These are phyloP conservation scores for Menidia beryllina DNA, from an alignment of 2,113 vertebrate species.

Conservation along the genomic window DNA sequence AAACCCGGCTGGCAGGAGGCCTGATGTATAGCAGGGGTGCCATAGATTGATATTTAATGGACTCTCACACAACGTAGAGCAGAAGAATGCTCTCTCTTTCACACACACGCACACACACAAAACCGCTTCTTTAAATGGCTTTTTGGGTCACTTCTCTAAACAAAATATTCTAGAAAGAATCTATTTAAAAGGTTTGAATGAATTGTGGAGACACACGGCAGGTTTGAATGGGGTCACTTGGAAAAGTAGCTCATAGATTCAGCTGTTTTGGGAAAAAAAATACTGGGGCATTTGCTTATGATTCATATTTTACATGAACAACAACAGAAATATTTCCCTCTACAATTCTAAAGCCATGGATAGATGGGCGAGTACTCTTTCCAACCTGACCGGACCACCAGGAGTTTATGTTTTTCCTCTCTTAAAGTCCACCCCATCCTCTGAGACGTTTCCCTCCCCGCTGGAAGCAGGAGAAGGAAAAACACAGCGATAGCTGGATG, in stretches of 20 bases:
- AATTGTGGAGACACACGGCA: neutral
- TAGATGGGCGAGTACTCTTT: neutral
- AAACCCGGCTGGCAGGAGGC: constrained; percentile 15
- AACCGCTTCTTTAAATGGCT: neutral
- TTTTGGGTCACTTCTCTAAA: neutral
- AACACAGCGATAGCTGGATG: constrained; percentile 23
- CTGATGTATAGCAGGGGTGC: constrained; percentile 8
- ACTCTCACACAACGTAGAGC: neutral
- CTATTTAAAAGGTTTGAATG: neutral
- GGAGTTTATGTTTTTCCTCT: neutral
- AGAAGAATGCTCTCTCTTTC: too few relatives aligned
- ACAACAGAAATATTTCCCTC: neutral
- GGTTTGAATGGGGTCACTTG: neutral
- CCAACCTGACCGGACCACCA: neutral
- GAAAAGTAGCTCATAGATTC: neutral
- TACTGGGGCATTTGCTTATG: neutral
- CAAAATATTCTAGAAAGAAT: neutral
- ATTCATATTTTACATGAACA: neutral
- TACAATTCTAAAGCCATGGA: neutral
- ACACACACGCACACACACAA: neutral
- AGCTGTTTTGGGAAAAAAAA: too few relatives aligned
- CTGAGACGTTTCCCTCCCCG: constrained; percentile 12
- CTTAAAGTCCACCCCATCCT: constrained; percentile 30
- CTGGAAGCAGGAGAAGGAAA: constrained; percentile 40
- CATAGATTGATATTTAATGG: too few relatives aligned